Base-by-base conservation (phyloP, 2,888 invertebrate genomes). In the Sympetrum striolatum region DNA sequence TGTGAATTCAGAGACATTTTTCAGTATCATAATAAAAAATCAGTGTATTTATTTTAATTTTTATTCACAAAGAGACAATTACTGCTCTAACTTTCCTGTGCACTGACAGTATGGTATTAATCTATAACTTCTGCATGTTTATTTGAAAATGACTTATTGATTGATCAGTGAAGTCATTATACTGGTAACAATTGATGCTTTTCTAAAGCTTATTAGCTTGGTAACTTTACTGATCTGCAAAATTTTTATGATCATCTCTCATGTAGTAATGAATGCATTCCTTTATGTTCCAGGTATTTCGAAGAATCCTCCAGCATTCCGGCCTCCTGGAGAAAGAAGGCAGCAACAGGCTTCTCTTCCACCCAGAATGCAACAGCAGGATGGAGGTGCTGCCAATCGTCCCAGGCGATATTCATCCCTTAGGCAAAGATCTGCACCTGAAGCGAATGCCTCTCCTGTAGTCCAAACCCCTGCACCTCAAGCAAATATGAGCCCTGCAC, bases 341-440 rank as follows among this genome's bases (percentile, higher is more conserved):
- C 91, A 86, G 60, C 86, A 86, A n/a, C 86, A 91, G n/a, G 48
- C 86, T n/a, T 37, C 53, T 44, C 90, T 91, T 53, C 93, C 92
- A 6, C 93, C 93, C 8, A 91, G 93, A 64, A 91, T 92, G 82
- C 92, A 92, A 81, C 92, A 92, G 73, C 91, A 91, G 81, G 90
- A 91, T 81, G 91, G 91, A 91, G 94, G 94, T 64, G 93, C 94
- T 90, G 93, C 93, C 58, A 94, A 93, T 91, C 94, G 95, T 91
- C 95, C 96, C 14, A 96, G 96, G 92, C 94, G 96, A 39, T 96
- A 96, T 93, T 96, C 96, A 4, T 96, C 96, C 91, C 95, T 96
- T 92, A 94, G 96, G 90, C 96, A 96, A 93, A 93, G 96, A 90
- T 94, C 94, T 81, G 91, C 92, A 39, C 93, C 93, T n/a, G 92